phyloP scores from a whole-genome alignment of 2,113 vertebrate genomes.

The Synodontis membranacea region DNA sequence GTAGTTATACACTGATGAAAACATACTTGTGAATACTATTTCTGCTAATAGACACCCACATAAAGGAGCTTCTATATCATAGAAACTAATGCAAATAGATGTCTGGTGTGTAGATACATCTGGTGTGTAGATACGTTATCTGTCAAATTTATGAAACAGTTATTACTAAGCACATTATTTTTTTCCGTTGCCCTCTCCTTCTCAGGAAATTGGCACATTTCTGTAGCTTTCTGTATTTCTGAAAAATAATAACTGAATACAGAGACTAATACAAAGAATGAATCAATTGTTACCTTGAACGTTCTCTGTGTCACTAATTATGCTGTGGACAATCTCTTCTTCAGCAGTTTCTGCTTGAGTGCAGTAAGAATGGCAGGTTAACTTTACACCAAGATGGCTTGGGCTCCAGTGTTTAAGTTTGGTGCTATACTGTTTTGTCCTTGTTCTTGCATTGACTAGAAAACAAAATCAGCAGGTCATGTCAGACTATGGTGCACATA shows the following conservation, averaged over 20 bases:
- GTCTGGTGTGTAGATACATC: background rate
- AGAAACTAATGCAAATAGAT: background rate
- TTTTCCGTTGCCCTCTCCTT: background rate
- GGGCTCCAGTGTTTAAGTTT: slow-evolving; percentile 35
- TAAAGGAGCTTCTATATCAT: background rate
- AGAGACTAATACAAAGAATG: background rate
- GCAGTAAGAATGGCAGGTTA: slow-evolving; percentile 69
- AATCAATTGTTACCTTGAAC: slow-evolving; percentile 77
- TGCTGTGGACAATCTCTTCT: slow-evolving; percentile 78
- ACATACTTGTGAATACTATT: too few relatives aligned
- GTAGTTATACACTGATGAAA: too few relatives aligned
- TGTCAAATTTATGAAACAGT: background rate
- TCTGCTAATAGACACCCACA: too few relatives aligned
- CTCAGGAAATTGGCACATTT: background rate
- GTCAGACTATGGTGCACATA: background rate
- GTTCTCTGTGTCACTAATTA: slow-evolving; percentile 82
- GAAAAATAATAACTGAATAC: background rate
- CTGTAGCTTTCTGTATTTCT: background rate
- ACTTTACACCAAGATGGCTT: slow-evolving; percentile 33
- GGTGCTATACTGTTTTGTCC: slow-evolving; percentile 37
- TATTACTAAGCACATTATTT: background rate
- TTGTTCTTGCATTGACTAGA: slow-evolving; percentile 58
- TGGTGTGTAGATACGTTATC: too few relatives aligned
- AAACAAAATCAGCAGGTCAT: background rate
- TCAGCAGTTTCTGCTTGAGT: slow-evolving; percentile 76